phyloP scores from a whole-genome alignment of 2,797 vertebrate genomes.

The Smutsia gigantea region DNA sequence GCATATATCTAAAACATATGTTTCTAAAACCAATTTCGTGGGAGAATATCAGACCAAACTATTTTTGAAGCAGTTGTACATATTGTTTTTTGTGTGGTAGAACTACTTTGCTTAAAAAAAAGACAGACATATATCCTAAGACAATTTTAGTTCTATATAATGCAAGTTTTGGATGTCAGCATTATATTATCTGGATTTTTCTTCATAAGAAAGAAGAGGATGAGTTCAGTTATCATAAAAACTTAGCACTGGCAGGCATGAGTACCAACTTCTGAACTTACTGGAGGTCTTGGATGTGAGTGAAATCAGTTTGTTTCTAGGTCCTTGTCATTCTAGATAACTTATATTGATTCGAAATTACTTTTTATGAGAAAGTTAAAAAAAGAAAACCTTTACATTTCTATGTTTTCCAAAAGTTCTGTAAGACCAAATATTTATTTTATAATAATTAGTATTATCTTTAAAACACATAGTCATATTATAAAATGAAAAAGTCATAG shows the following conservation, averaged over 20 bases:
- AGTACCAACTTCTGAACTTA: background rate
- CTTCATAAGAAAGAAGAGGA: background rate
- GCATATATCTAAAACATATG: background rate
- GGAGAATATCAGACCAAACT: background rate
- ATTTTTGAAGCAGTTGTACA: background rate
- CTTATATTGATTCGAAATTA: background rate
- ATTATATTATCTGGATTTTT: background rate
- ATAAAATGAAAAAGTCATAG: background rate
- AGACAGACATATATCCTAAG: background rate
- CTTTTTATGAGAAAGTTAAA: constrained; percentile 38
- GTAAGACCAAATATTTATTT: constrained; percentile 27
- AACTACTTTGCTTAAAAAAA: background rate
- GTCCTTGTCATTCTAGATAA: background rate
- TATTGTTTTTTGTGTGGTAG: constrained; percentile 6
- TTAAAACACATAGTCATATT: background rate
- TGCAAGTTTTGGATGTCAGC: background rate
- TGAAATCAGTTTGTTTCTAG: background rate
- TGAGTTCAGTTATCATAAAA: background rate
- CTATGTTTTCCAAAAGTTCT: background rate
- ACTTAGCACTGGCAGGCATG: background rate
- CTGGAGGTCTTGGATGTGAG: background rate
- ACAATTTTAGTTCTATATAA: background rate
- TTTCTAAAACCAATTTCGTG: constrained; percentile 24
- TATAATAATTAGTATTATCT: background rate
- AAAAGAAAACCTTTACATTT: background rate